Percentiles rank a stretch among this genome's conserved stretches.
phyloP scores from a whole-genome alignment of 2,888 invertebrate genomes.

The Argyresthia albistria region DNA sequence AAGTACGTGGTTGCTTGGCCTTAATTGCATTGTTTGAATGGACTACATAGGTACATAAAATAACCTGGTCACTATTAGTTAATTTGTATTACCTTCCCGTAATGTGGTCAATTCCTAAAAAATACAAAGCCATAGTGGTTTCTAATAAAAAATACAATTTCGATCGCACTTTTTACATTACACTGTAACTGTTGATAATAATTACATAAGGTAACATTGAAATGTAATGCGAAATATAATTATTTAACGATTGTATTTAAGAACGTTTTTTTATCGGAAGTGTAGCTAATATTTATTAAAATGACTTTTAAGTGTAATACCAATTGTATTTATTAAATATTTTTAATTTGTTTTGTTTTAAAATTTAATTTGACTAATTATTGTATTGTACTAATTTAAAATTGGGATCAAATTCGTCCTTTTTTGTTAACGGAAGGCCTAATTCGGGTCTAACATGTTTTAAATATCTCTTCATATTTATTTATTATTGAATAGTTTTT shows the following conservation, averaged over 20 bases:
- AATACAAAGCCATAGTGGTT: too few species aligned
- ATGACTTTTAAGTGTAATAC: neutral
- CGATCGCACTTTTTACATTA: slow-evolving; percentile 63
- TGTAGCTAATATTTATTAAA: neutral
- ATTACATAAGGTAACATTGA: slow-evolving; percentile 58
- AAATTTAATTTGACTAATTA: neutral
- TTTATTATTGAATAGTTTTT: slow-evolving; percentile 22
- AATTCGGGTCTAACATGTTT: slow-evolving; percentile 10
- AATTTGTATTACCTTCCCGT: too few species aligned
- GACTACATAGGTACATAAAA: too few species aligned
- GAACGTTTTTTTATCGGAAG: slow-evolving; percentile 19
- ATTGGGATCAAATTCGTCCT: slow-evolving; percentile 1
- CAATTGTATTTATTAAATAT: neutral
- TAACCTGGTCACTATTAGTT: too few species aligned
- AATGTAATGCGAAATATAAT: slow-evolving; percentile 26
- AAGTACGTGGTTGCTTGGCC: too few species aligned
- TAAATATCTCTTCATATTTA: slow-evolving; percentile 11
- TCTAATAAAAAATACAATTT: slow-evolving; percentile 24
- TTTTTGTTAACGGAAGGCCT: slow-evolving; percentile 14
- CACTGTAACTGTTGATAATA: slow-evolving; percentile 57
- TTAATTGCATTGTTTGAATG: too few species aligned
- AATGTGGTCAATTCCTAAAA: neutral
- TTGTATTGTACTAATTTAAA: neutral
- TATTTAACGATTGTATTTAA: neutral
- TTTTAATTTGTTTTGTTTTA: slow-evolving; percentile 1